Evolutionary conservation across 2,113 vertebrate genomes (phyloP).

Genomic region (Buteo buteo): DNA sequence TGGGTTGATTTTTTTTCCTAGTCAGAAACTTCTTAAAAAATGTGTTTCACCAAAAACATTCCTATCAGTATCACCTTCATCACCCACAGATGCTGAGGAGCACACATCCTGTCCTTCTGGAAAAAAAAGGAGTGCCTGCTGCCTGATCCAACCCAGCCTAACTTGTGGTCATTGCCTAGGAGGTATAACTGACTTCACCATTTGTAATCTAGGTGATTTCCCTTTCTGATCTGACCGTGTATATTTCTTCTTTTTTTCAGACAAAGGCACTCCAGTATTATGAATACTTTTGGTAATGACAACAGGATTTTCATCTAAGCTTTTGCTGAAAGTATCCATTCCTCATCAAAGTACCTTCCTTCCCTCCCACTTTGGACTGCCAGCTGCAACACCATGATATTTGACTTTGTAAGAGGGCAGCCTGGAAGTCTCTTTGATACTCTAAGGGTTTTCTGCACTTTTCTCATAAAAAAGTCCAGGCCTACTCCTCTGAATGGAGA

Average conservation of each 20-base stretch:
- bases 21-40: neutral
- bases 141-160: neutral
- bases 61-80: neutral
- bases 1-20: neutral
- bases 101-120: neutral
- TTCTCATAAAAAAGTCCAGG: neutral
- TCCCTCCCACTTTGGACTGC: neutral
- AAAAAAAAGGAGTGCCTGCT: neutral
- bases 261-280: neutral
- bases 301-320: neutral
- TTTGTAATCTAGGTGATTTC: neutral
- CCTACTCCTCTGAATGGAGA: neutral
- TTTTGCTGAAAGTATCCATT: neutral
- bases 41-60: neutral
- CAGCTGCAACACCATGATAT: neutral
- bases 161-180: neutral
- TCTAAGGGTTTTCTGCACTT: neutral
- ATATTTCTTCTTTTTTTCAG: neutral
- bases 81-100: neutral
- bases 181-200: neutral
- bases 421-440: neutral
- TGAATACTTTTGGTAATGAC: neutral
- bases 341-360: neutral
- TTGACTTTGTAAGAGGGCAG: neutral
- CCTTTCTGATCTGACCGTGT: neutral